A percentile compares a stretch with the other conserved stretches of the same genome.
Conservation (phyloP, 64 coral and sea anemone genomes). For the Trachythela sp. region DNA sequence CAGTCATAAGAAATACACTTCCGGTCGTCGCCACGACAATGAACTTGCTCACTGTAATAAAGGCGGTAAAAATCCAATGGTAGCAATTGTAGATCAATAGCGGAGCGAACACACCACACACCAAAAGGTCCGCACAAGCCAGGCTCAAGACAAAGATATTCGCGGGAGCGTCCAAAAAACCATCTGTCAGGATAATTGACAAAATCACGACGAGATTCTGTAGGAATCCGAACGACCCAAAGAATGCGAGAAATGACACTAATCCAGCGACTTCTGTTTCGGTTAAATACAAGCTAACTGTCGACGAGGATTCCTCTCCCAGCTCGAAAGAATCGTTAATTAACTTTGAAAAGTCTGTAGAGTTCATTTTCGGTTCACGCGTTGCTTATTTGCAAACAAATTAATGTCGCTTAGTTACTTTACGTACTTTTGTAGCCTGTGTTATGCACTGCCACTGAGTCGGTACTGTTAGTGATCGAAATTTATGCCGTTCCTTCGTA, state of each 20-base stretch:
- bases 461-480: too few relatives aligned
- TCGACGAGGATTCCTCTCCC: not conserved
- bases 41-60: not conserved
- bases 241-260: not conserved
- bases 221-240: not conserved
- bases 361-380: not conserved
- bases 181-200: not conserved
- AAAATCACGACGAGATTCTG: slow-evolving; percentile 13
- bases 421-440: too few relatives aligned
- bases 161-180: not conserved
- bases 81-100: not conserved
- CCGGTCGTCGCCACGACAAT: not conserved
- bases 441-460: too few relatives aligned
- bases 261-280: not conserved
- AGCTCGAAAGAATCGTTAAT: not conserved
- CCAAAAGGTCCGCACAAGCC: not conserved
- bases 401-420: too few relatives aligned
- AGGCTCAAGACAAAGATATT: not conserved
- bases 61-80: not conserved
- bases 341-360: not conserved
- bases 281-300: not conserved
- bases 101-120: not conserved
- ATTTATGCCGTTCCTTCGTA: too few relatives aligned
- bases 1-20: not conserved
- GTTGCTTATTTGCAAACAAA: too few relatives aligned